Conservation (phyloP, 2,113 vertebrate genomes). For the Polypterus bichir region DNA sequence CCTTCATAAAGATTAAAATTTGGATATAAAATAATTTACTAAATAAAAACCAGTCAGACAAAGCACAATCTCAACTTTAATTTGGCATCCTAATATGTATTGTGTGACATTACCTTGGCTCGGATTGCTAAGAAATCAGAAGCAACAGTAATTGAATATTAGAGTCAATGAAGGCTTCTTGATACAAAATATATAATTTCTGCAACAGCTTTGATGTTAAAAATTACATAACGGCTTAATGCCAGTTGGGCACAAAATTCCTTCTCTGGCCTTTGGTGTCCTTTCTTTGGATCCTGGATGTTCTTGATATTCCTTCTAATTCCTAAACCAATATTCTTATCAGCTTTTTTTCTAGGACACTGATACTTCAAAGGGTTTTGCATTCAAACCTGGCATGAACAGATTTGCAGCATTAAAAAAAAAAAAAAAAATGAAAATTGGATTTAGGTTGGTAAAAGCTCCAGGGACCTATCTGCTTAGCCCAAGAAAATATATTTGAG, state of each 20-base stretch:
- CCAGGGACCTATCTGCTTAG: constrained; percentile 26
- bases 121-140: too few species aligned
- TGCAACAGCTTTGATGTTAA: too few species aligned
- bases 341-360: constrained; percentile 26
- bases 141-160: too few species aligned
- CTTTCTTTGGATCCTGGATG: not conserved
- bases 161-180: too few species aligned
- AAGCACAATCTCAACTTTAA: too few species aligned
- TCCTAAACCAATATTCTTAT: constrained; percentile 17
- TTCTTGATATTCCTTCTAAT: constrained; percentile 3
- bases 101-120: too few species aligned
- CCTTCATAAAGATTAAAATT: too few species aligned
- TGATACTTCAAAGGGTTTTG: constrained; percentile 48
- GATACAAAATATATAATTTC: too few species aligned
- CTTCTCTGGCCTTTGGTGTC: not conserved
- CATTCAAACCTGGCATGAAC: constrained; percentile 31
- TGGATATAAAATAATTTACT: too few species aligned
- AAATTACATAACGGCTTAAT: too few species aligned
- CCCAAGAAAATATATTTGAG: constrained; percentile 31
- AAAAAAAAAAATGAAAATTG: constrained; percentile 30
- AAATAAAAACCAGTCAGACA: too few species aligned
- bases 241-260: not conserved
- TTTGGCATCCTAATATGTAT: too few species aligned
- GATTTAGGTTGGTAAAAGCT: constrained; percentile 31
- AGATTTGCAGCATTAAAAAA: constrained; percentile 8